These are phyloP conservation scores for human (Homo sapiens) DNA, from an alignment of 2,113 vertebrate genomes.

Conservation along the genomic window GRCh38 chr4:120257001-120257500, in stretches of 20 bases:
- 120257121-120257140: background rate
- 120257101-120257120: too few relatives aligned
- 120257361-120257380: too few relatives aligned
- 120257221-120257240: background rate
- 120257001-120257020: background rate
- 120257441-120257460: background rate
- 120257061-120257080: background rate
- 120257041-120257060: rapidly evolving
- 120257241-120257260: background rate
- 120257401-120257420: background rate
- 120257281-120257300: background rate
- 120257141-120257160: rapidly evolving
- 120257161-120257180: background rate
- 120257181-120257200: background rate
- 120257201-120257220: background rate
- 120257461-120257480: background rate
- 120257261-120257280: background rate
- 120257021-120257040: rapidly evolving
- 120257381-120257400: background rate
- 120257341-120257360: background rate
- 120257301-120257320: background rate
- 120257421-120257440: background rate
- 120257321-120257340: background rate
- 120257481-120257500: background rate
- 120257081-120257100: background rate